phyloP scores from a whole-genome alignment of 2,888 invertebrate species.

The Cartodere bifasciata region DNA sequence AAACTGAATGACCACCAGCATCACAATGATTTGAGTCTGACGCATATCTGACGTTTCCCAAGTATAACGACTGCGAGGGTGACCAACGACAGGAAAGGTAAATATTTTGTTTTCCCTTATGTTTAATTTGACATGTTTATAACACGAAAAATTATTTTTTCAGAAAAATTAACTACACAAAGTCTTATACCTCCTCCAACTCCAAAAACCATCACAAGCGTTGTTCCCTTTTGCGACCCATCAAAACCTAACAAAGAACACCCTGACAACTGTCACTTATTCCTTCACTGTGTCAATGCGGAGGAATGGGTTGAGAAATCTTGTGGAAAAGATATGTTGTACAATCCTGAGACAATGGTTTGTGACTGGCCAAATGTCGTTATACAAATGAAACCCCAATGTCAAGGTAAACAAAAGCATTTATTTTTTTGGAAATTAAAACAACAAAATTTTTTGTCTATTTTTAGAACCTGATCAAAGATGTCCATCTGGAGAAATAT shows the following conservation, averaged over 20 bases:
- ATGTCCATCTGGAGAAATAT: slow-evolving; percentile 40
- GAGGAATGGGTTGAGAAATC: slow-evolving; percentile 44
- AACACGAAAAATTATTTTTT: not conserved
- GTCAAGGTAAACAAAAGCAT: slow-evolving; percentile 27
- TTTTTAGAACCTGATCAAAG: slow-evolving; percentile 3
- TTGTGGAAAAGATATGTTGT: slow-evolving; percentile 52
- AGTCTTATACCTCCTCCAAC: too few species aligned
- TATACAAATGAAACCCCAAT: slow-evolving; percentile 44
- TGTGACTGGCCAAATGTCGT: slow-evolving; percentile 41
- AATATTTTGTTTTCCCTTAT: too few species aligned
- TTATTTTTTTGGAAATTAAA: not conserved
- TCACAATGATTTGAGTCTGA: too few species aligned
- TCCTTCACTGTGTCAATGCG: slow-evolving; percentile 48
- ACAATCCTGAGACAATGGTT: slow-evolving; percentile 47
- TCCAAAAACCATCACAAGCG: too few species aligned
- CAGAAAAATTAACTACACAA: not conserved
- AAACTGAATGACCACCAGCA: too few species aligned
- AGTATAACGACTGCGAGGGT: too few species aligned
- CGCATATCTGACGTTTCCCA: too few species aligned
- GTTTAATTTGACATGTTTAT: too few species aligned
- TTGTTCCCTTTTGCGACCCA: too few species aligned
- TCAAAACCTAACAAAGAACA: slow-evolving; percentile 45
- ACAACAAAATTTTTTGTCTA: slow-evolving; percentile 1
- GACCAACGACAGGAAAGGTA: too few species aligned
- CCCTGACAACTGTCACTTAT: slow-evolving; percentile 53